A percentile compares a stretch with the other conserved stretches of the same genome.
Conservation (phyloP, 2,113 vertebrate genomes). For the Triplophysa siluroides region DNA sequence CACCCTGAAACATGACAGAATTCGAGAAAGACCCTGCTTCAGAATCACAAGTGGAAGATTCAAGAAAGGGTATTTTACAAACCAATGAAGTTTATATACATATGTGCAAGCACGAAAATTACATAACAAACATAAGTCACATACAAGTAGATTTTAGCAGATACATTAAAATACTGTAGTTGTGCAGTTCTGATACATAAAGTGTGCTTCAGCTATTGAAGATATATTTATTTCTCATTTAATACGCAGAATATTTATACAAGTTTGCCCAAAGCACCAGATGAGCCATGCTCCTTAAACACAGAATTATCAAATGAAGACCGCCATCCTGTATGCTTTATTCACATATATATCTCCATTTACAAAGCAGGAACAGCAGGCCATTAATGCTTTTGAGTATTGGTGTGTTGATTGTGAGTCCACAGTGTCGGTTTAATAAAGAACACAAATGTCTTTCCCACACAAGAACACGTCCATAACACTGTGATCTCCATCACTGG, state of each 20-base stretch:
- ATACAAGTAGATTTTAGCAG: slow-evolving; percentile 8
- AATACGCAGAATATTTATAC: neutral
- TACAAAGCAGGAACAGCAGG: slow-evolving; percentile 55
- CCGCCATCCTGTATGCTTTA: slow-evolving; percentile 17
- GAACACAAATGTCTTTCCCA: neutral
- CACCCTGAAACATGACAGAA: neutral
- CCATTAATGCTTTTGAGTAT: slow-evolving; percentile 36
- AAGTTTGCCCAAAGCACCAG: neutral
- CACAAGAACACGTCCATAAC: neutral
- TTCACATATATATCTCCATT: slow-evolving; percentile 32
- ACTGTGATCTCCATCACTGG: slow-evolving; percentile 51
- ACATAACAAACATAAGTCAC: neutral
- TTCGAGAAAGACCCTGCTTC: neutral
- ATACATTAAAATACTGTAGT: slow-evolving; percentile 1
- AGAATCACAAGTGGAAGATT: neutral
- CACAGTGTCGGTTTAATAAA: slow-evolving; percentile 20
- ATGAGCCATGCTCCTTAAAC: slow-evolving; percentile 8
- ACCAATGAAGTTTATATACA: neutral
- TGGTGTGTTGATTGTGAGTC: slow-evolving; percentile 21
- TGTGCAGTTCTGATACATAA: slow-evolving; percentile 17
- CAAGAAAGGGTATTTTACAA: neutral
- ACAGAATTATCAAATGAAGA: neutral
- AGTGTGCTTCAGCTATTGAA: slow-evolving; percentile 19
- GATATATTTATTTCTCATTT: slow-evolving; percentile 10
- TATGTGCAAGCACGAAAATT: neutral